Evolutionary conservation across 2,888 invertebrate species (phyloP), one percentile per base, ranked within the genome.

Genomic region (Cyaniris semiargus): DNA sequence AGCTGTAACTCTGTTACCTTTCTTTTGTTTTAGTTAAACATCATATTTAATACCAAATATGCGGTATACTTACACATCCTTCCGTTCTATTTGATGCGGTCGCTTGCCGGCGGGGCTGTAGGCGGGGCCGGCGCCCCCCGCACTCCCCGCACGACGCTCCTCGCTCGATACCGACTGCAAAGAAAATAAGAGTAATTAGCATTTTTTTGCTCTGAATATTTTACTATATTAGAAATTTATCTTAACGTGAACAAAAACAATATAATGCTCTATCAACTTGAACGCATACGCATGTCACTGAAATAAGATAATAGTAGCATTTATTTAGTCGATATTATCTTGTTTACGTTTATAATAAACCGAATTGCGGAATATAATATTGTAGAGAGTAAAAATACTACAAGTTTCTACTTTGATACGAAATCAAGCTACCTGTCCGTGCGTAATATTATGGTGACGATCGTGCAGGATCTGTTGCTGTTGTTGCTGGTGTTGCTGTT

Each of bases 21-120:
- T n/a, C n/a, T n/a, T n/a, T n/a, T n/a, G n/a, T n/a, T n/a, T n/a
- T n/a, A n/a, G n/a, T n/a, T n/a, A n/a, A n/a, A n/a, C n/a, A n/a
- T n/a, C n/a, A n/a, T n/a, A n/a, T n/a, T n/a, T n/a, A n/a, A n/a
- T n/a, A n/a, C n/a, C n/a, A n/a, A n/a, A n/a, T n/a, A n/a, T n/a
- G n/a, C n/a, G n/a, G n/a, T n/a, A n/a, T 38, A 82, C 83, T 81
- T 76, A 88, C 89, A 81, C 84, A 79, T 91, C 90, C 78, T 91
- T 92, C 82, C 92, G 84, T 1, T 92, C 92, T 7, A 86, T 66
- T 5, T 87, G 85, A 34, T 87, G 89, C 79, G 89, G 83, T 21
- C 87, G 87, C 58, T 92, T 91, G 79, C 81, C 81, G 13, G 86
- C 83, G 77, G 84, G 80, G 77, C 83, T 86, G 84, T 89, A 90